Evolutionary conservation across 2,888 invertebrate species (phyloP).

Genomic region (Lycocerus yunnanus): DNA sequence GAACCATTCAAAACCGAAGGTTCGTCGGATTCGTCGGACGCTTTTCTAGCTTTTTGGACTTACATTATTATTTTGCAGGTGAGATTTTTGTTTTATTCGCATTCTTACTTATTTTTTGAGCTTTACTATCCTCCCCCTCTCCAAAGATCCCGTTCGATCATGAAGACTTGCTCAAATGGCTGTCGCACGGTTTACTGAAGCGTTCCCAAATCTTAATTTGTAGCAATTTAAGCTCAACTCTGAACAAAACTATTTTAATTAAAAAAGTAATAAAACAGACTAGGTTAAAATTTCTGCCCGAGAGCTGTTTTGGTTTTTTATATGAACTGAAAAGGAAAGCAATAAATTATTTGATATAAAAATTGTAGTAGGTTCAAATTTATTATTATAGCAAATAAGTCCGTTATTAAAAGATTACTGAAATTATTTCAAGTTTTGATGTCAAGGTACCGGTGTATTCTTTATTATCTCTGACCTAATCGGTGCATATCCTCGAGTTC

Average conservation of each 20-base stretch:
- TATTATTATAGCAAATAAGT: not conserved
- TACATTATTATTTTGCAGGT: conserved; percentile 94
- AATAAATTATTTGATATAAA: not conserved
- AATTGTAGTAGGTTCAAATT: not conserved
- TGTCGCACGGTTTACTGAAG: too few species aligned
- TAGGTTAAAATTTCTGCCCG: not conserved
- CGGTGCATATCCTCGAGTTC: not conserved
- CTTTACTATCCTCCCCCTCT: not conserved
- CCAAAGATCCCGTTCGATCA: too few species aligned
- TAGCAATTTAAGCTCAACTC: not conserved
- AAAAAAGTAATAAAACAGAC: not conserved
- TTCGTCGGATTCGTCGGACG: conserved; percentile 57
- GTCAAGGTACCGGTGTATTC: not conserved
- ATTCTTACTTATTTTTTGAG: too few species aligned
- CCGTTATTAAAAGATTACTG: not conserved
- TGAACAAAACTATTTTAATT: not conserved
- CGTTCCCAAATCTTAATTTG: too few species aligned
- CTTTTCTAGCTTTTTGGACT: conserved; percentile 90
- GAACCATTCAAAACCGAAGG: conserved; percentile 71
- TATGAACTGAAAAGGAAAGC: not conserved
- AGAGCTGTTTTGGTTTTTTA: not conserved
- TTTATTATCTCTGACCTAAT: not conserved
- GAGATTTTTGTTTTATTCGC: conserved; percentile 30
- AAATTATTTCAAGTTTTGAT: not conserved
- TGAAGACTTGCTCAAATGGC: too few species aligned